phyloP scores from a whole-genome alignment of 2,797 vertebrate genomes.

The Manis crassicaudata region DNA sequence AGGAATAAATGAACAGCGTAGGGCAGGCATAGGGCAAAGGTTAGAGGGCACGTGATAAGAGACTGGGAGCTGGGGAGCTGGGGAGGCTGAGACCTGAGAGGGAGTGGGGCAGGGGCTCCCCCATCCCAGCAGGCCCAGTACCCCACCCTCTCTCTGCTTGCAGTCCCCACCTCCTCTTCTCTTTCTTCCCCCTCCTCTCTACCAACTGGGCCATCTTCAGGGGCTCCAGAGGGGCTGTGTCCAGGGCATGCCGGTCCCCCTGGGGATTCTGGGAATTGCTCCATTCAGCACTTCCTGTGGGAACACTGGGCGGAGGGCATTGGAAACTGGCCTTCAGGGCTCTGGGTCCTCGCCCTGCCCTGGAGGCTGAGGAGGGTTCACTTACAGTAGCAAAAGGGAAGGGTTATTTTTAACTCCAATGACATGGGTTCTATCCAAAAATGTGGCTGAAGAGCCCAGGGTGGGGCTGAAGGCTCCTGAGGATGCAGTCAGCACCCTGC shows the following conservation, averaged over 20 bases:
- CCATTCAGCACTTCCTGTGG: conserved; percentile 87
- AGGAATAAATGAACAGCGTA: not conserved
- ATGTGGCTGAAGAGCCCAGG: conserved; percentile 56
- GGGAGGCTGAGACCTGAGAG: not conserved
- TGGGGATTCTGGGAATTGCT: conserved; percentile 87
- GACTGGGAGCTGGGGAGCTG: rapidly evolving
- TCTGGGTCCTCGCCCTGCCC: conserved; percentile 76
- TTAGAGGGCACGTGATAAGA: not conserved
- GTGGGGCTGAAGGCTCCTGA: not conserved
- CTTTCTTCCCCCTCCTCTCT: conserved; percentile 73
- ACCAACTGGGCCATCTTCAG: conserved; percentile 79
- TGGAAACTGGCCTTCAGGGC: conserved; percentile 76
- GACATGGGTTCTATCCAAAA: conserved; percentile 73
- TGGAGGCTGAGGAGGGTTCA: conserved; percentile 72
- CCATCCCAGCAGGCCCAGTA: not conserved
- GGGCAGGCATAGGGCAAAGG: not conserved
- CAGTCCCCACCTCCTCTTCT: conserved; percentile 69
- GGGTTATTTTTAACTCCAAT: conserved; percentile 76
- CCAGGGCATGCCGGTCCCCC: conserved; percentile 73
- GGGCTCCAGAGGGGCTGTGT: conserved; percentile 79
- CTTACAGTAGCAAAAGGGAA: conserved; percentile 63
- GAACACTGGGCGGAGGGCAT: conserved; percentile 83
- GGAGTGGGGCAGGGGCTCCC: not conserved
- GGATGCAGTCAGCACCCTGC: not conserved
- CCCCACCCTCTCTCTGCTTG: conserved; percentile 1